Evolutionary conservation across 2,888 invertebrate genomes (phyloP), one percentile per base, ranked within the genome.

Genomic region (Erebia aethiops): DNA sequence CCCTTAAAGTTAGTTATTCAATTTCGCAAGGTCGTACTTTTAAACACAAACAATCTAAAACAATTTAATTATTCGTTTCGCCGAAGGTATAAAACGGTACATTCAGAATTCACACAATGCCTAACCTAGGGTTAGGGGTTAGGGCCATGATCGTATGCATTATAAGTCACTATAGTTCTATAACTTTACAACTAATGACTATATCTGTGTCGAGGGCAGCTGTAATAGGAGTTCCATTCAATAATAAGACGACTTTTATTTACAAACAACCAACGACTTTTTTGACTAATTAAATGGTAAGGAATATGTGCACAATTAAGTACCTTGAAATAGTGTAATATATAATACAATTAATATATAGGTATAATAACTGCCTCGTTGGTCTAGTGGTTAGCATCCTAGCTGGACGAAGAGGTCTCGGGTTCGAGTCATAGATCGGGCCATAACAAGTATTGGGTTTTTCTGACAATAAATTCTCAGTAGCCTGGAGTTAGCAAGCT

Each of bases 121-220:
- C 21, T 56, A 43, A 57, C 66, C 56, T 13, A 41, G 54, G 65
- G 54, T 65, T 65, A 54, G 54, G 65, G 66, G 46, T 57, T 66
- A 56, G 56, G 56, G 65, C 21, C 66, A 66, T 18, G 18, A 43
- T 18, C 56, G 56, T 26, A 21, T 1, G 21, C 21, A 52, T 41
- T 52, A 64, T 64, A 41, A 16, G 16, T 4, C 14, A 7, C 52
- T 35, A 35, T 35, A 52, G 16, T 52, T 26, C 52, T 35, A 35
- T 35, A 52, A 35, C 63, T 26, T 16, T 16, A n/a, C 4, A 46
- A 18, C 14, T 62, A 43, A 61, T 61, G 14, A 7, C 46, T 61
- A 18, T 61, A 61, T 16, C 7, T 7, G 21, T 21, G 46, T 46
- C 18, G 11, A 18, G 18, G 21, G 14, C 62, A 62, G 62, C 49